Percentiles rank a stretch among this genome's conserved stretches.
phyloP scores from a whole-genome alignment of 2,113 vertebrate genomes.

The Neoarius graeffei region DNA sequence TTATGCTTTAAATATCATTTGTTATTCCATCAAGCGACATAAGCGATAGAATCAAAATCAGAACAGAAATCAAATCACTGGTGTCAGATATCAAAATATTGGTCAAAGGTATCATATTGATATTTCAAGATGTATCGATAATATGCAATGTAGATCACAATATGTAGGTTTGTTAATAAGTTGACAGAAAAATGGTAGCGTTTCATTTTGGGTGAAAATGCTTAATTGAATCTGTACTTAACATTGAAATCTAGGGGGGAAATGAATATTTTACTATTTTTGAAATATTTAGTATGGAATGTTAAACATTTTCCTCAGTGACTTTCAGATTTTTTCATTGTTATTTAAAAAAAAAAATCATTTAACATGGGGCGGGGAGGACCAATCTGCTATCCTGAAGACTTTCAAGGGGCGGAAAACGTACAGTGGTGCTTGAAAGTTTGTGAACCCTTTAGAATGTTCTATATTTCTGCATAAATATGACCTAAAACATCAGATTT shows the following conservation, averaged over 20 bases:
- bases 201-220: not conserved
- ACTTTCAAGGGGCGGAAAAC: not conserved
- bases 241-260: too few relatives aligned
- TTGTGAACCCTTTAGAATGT: too few relatives aligned
- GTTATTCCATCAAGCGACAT: too few relatives aligned
- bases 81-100: not conserved
- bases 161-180: not conserved
- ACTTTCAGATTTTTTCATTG: not conserved
- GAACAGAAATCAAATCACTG: too few relatives aligned
- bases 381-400: not conserved
- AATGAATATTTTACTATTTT: not conserved
- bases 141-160: not conserved
- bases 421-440: not conserved
- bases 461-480: too few relatives aligned
- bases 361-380: not conserved
- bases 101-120: not conserved
- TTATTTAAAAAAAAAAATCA: not conserved
- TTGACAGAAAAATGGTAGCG: not conserved
- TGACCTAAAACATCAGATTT: too few relatives aligned
- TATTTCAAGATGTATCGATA: not conserved
- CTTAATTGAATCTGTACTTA: not conserved
- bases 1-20: not conserved
- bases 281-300: not conserved
- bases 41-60: not conserved
- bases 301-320: not conserved